phyloP scores from a whole-genome alignment of 2,797 vertebrate species.

The Anguilla megastoma region DNA sequence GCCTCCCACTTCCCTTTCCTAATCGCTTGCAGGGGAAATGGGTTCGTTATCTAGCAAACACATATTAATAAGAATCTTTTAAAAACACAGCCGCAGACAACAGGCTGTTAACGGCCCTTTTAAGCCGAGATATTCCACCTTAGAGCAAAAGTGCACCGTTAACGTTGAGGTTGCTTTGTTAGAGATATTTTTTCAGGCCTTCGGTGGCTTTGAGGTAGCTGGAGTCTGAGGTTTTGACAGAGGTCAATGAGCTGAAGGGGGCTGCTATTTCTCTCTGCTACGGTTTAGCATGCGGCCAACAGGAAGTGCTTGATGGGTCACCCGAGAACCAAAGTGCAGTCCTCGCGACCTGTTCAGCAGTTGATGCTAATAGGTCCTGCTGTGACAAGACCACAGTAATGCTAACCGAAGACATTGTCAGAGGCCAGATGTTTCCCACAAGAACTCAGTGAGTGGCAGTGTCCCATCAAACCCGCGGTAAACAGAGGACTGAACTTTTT shows the following conservation, averaged over 20 bases:
- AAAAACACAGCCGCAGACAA: constrained; percentile 61
- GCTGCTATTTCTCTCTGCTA: background rate
- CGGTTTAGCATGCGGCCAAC: background rate
- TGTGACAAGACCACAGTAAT: background rate
- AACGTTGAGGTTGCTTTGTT: background rate
- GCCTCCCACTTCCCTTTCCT: constrained; percentile 68
- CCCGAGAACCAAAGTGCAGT: background rate
- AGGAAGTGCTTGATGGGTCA: background rate
- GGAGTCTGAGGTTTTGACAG: background rate
- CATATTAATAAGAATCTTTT: constrained; percentile 66
- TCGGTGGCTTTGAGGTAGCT: background rate
- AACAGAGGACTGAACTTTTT: background rate
- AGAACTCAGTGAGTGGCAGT: background rate
- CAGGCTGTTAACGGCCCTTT: constrained; percentile 54
- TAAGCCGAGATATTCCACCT: constrained; percentile 37
- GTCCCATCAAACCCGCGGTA: background rate
- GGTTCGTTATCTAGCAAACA: constrained; percentile 65
- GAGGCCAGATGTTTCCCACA: background rate
- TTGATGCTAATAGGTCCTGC: background rate
- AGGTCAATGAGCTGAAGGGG: background rate
- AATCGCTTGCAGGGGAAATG: constrained; percentile 67
- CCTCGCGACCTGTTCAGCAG: background rate
- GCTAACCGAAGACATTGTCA: background rate
- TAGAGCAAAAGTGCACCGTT: constrained; percentile 24
- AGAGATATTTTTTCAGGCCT: background rate